Evolutionary conservation across 1,140 invertebrate species (phyloP), one percentile per base, ranked within the genome.

Genomic region (Drosophila mayri): DNA sequence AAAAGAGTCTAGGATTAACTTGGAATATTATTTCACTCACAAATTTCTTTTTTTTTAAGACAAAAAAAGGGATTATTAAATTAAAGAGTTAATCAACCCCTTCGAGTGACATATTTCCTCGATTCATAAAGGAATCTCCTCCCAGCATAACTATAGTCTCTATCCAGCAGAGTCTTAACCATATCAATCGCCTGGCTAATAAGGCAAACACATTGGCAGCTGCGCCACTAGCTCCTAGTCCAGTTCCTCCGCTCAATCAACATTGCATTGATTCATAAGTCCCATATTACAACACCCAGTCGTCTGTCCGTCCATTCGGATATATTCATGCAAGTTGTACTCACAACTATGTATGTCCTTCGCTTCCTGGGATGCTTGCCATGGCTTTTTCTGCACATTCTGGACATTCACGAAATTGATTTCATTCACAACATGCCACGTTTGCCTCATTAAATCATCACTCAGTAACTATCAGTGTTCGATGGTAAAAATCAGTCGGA

Each of bases 361-460:
- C 63, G 52, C 68, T 49, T 72, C 70, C 68, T 73, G 70, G 67
- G 66, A 73, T 72, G 67, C 47, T 35, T 76, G 54, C 52, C 55
- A 46, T 76, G 55, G 73, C 78, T 83, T 77, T 81, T 81, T 68
- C 74, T 44, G 66, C 41, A 46, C 83, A 82, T 87, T 78, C 85
- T 85, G 81, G 71, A 90, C 85, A 90, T 90, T 85, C 85, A 90
- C 81, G 81, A 90, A 88, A 88, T 88, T 83, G 80, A 84, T 88
- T 91, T 91, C 88, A 91, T 91, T 91, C 88, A 91, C 84, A 91
- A 91, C 88, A 84, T 91, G 88, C 83, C 88, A 81, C 83, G 88
- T 81, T 81, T 91, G 88, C 67, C 88, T 91, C 88, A 91, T 91
- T 91, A 91, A 91, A 91, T 91, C 88, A 91, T 91, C 88, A 91